Conservation (phyloP, 2,888 invertebrate species). For the Allacma fusca region DNA sequence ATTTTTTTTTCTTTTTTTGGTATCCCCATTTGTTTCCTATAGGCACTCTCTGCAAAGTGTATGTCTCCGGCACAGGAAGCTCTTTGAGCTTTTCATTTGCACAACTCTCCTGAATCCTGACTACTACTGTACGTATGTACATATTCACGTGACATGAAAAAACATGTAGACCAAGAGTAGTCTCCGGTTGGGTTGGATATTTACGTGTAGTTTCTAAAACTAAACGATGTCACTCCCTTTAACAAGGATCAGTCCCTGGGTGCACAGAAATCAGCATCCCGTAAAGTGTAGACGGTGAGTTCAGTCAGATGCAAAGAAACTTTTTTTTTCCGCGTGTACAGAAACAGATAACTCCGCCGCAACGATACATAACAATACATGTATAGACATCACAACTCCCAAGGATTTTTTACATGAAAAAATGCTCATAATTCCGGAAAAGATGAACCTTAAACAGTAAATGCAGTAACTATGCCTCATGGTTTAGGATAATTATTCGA, state of each 20-base stretch:
- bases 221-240: conserved; percentile 37
- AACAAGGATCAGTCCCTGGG: conserved; percentile 13
- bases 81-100: conserved; percentile 18
- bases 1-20: background rate
- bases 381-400: background rate
- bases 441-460: conserved; percentile 8
- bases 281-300: conserved; percentile 28
- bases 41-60: too few species aligned
- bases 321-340: background rate
- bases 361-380: too few species aligned
- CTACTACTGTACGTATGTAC: background rate
- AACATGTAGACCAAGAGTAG: too few species aligned
- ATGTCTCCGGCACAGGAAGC: conserved; percentile 3
- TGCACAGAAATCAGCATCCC: conserved; percentile 31
- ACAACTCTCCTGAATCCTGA: background rate
- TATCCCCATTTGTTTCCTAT: background rate
- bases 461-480: background rate
- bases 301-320: conserved; percentile 29
- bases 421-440: conserved; percentile 31
- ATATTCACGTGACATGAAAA: too few species aligned
- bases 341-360: too few species aligned
- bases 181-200: too few species aligned
- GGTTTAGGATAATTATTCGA: background rate
- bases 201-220: background rate
- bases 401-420: background rate